Evolutionary conservation across 2,888 invertebrate species (phyloP).

Genomic region (Drosophila prolongata): DNA sequence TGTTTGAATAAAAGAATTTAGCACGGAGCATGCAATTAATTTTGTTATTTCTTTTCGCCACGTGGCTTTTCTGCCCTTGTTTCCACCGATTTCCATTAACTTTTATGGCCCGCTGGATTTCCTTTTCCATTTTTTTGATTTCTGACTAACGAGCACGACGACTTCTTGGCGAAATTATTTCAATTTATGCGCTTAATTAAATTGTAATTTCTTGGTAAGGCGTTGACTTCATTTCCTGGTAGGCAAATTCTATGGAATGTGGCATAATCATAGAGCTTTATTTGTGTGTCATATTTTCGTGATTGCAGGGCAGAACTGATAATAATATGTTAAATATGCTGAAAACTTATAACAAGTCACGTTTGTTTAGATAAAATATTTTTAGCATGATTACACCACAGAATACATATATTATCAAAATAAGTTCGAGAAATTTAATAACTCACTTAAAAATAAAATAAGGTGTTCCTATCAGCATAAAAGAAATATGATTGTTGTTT

Average conservation of each 20-base stretch:
- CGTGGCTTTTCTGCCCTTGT: slow-evolving; percentile 25
- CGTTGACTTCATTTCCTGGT: slow-evolving; percentile 4
- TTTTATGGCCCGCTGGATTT: slow-evolving; percentile 29
- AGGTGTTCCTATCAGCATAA: neutral
- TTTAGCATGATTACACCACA: too few species aligned
- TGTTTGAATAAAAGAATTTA: slow-evolving; percentile 61
- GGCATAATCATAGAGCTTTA: slow-evolving; percentile 5
- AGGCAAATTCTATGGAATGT: neutral
- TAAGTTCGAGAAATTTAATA: too few species aligned
- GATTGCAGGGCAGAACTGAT: slow-evolving; percentile 1
- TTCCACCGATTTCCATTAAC: slow-evolving; percentile 7
- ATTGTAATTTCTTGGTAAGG: slow-evolving; percentile 21
- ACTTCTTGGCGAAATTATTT: slow-evolving; percentile 11
- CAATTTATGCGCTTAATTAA: slow-evolving; percentile 26
- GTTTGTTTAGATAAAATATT: neutral
- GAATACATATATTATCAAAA: too few species aligned
- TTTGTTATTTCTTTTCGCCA: slow-evolving; percentile 22
- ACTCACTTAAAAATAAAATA: slow-evolving; percentile 1
- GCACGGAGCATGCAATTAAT: slow-evolving; percentile 68
- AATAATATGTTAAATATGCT: neutral
- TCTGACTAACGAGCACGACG: slow-evolving; percentile 4
- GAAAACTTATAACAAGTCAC: too few species aligned
- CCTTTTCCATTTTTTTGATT: slow-evolving; percentile 20
- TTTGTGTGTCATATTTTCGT: neutral
- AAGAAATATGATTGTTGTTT: neutral